phyloP scores from a whole-genome alignment of 2,888 invertebrate species.

The Torymus texanus region DNA sequence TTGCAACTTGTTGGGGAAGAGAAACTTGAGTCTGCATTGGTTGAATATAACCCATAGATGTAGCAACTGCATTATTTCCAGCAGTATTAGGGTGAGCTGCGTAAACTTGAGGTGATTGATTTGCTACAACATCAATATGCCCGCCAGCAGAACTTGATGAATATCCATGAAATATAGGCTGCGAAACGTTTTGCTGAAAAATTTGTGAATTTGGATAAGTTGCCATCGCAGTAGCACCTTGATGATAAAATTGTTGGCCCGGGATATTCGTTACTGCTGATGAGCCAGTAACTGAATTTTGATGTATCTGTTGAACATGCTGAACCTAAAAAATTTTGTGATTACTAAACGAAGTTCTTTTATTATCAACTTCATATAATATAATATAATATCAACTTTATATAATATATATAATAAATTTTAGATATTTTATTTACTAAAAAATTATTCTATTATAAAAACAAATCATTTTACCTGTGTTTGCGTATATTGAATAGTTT shows the following conservation, averaged over 20 bases:
- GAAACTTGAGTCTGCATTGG: conserved; percentile 63
- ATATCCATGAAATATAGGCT: conserved; percentile 67
- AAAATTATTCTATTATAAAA: not conserved
- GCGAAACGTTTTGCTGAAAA: conserved; percentile 67
- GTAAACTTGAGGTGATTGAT: conserved; percentile 61
- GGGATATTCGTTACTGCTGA: conserved; percentile 64
- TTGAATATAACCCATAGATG: conserved; percentile 62
- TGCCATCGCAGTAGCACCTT: conserved; percentile 59
- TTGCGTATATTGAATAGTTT: conserved; percentile 67
- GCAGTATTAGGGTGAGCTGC: conserved; percentile 56
- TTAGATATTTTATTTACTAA: no score
- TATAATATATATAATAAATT: no score
- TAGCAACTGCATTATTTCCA: conserved; percentile 58
- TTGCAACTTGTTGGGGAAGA: conserved; percentile 56
- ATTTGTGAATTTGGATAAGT: conserved; percentile 63
- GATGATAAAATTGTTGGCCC: conserved; percentile 66
- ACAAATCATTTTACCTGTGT: conserved; percentile 56
- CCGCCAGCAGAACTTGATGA: conserved; percentile 62
- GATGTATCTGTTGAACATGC: conserved; percentile 71
- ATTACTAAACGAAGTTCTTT: not conserved
- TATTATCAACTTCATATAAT: no score
- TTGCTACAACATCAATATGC: conserved; percentile 67
- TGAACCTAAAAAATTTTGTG: conserved; percentile 60
- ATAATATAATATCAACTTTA: no score
- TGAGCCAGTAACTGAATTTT: conserved; percentile 65